Conservation (phyloP, 2,888 invertebrate species). For the Drosophila borborema region DNA sequence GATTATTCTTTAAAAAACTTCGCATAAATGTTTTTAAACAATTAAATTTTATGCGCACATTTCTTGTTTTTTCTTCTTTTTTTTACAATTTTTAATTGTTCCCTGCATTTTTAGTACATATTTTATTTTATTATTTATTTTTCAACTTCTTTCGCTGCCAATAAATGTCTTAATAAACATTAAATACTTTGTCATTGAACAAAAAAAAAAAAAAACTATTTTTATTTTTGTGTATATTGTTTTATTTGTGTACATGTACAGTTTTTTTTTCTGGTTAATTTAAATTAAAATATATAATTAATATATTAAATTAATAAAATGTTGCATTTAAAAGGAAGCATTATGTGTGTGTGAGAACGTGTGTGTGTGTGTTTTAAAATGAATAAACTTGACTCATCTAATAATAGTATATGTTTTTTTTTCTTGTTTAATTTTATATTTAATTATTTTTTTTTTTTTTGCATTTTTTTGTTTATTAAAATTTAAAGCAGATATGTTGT, state of each 20-base stretch:
- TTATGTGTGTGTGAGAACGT: constrained; percentile 57
- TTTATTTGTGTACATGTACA: constrained; percentile 74
- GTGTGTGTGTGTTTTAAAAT: constrained; percentile 39
- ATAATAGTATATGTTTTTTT: constrained; percentile 46
- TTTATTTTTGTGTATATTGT: constrained; percentile 57
- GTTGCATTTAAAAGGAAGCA: constrained; percentile 80
- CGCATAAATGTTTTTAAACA: constrained; percentile 41
- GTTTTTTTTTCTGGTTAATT: constrained; percentile 52
- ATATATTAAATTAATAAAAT: constrained; percentile 74
- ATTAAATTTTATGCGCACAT: constrained; percentile 45
- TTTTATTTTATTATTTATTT: constrained; percentile 22
- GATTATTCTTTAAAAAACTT: constrained; percentile 30
- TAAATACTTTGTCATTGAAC: constrained; percentile 2
- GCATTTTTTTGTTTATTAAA: constrained; percentile 55
- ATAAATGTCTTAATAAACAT: constrained; percentile 25
- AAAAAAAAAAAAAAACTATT: constrained; percentile 20
- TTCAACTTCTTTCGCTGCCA: constrained; percentile 51
- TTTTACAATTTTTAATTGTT: constrained; percentile 80
- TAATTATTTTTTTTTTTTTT: constrained; percentile 9
- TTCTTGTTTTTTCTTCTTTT: constrained; percentile 25
- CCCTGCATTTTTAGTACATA: constrained; percentile 77
- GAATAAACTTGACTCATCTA: constrained; percentile 69
- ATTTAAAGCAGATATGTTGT: constrained; percentile 81
- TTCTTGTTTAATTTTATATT: neutral
- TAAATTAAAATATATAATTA: constrained; percentile 60